Percentiles rank a stretch among this genome's conserved stretches.
These are phyloP conservation scores for Centruroides vittatus DNA, from an alignment of 1,140 invertebrate species.

Conservation along the genomic window DNA sequence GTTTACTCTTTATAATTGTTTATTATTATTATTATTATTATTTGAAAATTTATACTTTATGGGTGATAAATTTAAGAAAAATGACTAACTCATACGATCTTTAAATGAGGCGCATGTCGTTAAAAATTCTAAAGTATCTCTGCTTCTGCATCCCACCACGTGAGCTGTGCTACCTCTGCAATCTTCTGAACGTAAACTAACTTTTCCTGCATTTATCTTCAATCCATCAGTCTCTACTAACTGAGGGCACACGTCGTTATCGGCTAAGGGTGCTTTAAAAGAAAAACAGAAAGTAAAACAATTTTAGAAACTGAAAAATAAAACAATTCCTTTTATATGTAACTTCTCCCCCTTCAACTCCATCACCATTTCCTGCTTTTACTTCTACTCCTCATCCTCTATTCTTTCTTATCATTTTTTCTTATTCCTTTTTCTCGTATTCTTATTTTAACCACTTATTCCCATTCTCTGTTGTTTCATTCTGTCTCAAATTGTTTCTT, in stretches of 20 bases:
- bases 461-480: too few species aligned
- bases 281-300: too few species aligned
- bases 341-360: too few species aligned
- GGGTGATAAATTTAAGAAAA: not conserved
- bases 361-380: too few species aligned
- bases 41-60: not conserved
- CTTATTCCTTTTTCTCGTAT: too few species aligned
- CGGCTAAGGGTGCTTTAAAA: conserved; percentile 6
- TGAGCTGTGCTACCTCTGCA: conserved; percentile 17
- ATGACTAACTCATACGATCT: conserved; percentile 18
- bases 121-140: conserved; percentile 25
- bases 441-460: too few species aligned
- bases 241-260: conserved; percentile 8
- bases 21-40: not conserved
- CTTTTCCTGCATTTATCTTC: conserved; percentile 13
- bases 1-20: not conserved
- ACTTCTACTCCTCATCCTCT: too few species aligned
- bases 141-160: conserved; percentile 22
- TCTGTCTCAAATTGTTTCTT: too few species aligned
- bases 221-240: conserved; percentile 11
- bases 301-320: too few species aligned
- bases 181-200: conserved; percentile 12
- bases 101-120: conserved; percentile 23
- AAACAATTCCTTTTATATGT: too few species aligned
- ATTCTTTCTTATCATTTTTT: too few species aligned